Base-by-base conservation (phyloP, 2,797 vertebrate genomes). In the Esox masquinongy region DNA sequence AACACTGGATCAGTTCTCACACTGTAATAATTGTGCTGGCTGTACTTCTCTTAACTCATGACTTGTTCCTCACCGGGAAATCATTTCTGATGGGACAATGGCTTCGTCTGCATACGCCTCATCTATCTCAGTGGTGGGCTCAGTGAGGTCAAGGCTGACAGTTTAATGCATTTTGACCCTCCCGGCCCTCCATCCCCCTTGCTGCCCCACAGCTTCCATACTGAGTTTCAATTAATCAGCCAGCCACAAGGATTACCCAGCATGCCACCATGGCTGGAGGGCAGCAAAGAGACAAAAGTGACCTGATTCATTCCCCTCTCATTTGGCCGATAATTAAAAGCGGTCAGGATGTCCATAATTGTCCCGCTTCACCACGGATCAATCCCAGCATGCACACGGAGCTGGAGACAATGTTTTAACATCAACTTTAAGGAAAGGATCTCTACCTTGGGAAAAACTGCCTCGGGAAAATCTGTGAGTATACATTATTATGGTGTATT, bases 271-370 rank as follows among this genome's bases (percentile, higher is more conserved):
- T 90, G 92, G 87, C 86, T 19, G 31, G 31, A 67, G 64, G 56
- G 64, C 29, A 17, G 64, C 16, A 12, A 19, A 29, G 64, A 86
- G 2, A 6, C n/a, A 90, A 82, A 83, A 80, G 79, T 68, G 75
- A 79, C 72, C 92, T 91, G 84, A 34, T 94, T 94, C 91, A 93
- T 92, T 93, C 90, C 84, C 81, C 86, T 90, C 85, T 93, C 91
- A 93, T 95, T 93, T 92, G 90, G 91, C 88, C 89, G 84, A 92
- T 94, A 95, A 95, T 95, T 94, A 94, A 93, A 92, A 92, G 86
- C 9, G 56, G 19, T 85, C 82, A 80, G 89, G 51, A 71, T 26
- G 39, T 53, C 49, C 70, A 17, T 71, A 31, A 53, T 53, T 53
- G 26, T 31, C 50, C 70, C 50, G 70, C 70, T 31, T 29, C 17